A percentile compares a stretch with the other conserved stretches of the same genome.
Evolutionary conservation across 2,888 invertebrate species (phyloP).

Genomic region (Sesia bembeciformis): DNA sequence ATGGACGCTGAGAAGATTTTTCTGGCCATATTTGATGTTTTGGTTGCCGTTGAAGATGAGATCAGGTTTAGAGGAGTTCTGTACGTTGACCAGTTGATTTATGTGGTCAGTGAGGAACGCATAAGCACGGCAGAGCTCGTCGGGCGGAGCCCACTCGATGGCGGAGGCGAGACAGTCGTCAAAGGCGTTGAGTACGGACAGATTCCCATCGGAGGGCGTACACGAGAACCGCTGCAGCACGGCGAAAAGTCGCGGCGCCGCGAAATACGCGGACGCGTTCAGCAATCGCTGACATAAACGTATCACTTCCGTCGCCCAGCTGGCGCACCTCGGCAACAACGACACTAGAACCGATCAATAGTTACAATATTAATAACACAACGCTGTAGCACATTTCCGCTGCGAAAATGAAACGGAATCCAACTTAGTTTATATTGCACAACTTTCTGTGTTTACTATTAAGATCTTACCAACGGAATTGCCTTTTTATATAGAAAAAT

Average conservation of each 20-base stretch:
- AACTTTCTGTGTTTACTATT: no score
- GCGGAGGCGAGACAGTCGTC: conserved; percentile 87
- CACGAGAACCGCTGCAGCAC: conserved; percentile 80
- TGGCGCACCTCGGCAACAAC: conserved; percentile 81
- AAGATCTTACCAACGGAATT: no score
- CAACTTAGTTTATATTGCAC: no score
- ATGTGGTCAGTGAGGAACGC: conserved; percentile 41
- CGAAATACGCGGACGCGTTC: conserved; percentile 85
- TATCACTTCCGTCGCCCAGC: conserved; percentile 89
- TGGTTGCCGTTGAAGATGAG: conserved; percentile 25
- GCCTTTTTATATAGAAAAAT: no score
- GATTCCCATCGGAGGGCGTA: conserved; percentile 21
- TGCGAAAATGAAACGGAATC: no score
- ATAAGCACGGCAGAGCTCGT: conserved; percentile 88
- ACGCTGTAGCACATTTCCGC: no score
- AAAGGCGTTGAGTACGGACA: conserved; percentile 47
- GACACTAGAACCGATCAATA: conserved; percentile 42
- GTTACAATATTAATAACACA: not conserved
- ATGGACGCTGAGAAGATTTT: conserved; percentile 23
- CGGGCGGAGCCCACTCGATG: conserved; percentile 85
- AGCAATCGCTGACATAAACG: conserved; percentile 85
- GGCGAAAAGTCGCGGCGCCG: conserved; percentile 84
- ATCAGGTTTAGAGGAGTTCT: conserved; percentile 24
- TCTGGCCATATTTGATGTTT: conserved; percentile 12
- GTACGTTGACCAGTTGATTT: no score